A percentile compares a stretch with the other conserved stretches of the same genome.
Evolutionary conservation across 2,113 vertebrate species (phyloP).

Genomic region (Puma concolor): DNA sequence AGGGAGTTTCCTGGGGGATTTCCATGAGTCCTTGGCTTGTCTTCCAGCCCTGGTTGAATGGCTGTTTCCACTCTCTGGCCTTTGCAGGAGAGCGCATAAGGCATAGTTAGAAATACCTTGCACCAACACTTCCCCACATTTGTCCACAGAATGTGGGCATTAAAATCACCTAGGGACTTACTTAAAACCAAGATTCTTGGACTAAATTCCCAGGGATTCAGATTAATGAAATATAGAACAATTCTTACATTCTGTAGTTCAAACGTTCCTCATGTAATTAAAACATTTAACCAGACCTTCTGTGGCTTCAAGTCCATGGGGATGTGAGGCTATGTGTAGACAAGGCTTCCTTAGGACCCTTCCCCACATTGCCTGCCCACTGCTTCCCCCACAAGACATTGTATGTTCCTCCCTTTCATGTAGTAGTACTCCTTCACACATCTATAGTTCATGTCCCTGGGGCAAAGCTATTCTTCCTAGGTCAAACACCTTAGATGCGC

Average conservation of each 20-base stretch:
- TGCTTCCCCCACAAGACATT: too few relatives aligned
- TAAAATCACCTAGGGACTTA: neutral
- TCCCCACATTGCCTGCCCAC: neutral
- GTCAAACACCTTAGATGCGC: neutral
- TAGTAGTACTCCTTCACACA: neutral
- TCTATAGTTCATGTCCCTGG: neutral
- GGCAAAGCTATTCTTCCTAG: neutral
- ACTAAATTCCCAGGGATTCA: neutral
- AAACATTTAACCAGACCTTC: neutral
- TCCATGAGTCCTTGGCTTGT: neutral
- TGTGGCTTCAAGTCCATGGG: neutral
- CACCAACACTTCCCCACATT: neutral
- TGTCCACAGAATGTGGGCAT: neutral
- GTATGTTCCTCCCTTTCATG: neutral
- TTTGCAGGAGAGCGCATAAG: neutral
- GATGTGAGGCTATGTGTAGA: fast-evolving
- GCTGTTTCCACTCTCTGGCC: neutral
- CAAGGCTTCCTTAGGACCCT: neutral
- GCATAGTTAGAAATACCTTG: neutral
- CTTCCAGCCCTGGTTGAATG: neutral
- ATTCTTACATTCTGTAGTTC: neutral
- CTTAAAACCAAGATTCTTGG: neutral
- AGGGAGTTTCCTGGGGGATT: neutral
- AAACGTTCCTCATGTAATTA: neutral
- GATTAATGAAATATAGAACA: neutral